phyloP scores from a whole-genome alignment of 2,888 invertebrate genomes.

The Listrodromus nycthemerus region DNA sequence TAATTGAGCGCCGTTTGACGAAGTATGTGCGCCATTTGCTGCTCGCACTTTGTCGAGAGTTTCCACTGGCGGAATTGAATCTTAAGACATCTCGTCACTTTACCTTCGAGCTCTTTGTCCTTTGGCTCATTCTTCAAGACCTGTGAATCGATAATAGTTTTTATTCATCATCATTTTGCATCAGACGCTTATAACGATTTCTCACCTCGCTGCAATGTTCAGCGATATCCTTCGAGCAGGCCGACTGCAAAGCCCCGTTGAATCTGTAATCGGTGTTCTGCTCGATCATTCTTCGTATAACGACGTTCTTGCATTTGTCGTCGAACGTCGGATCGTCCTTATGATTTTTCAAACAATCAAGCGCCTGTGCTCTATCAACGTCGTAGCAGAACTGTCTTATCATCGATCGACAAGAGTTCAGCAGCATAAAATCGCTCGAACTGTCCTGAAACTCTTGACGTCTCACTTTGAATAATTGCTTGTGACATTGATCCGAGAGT shows the following conservation, averaged over 20 bases:
- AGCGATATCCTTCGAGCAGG: constrained; percentile 93
- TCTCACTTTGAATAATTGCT: constrained; percentile 93
- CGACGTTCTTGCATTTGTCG: constrained; percentile 92
- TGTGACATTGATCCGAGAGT: constrained; percentile 90
- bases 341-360: constrained; percentile 92
- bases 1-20: constrained; percentile 96
- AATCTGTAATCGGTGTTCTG: constrained; percentile 96
- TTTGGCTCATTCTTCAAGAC: constrained; percentile 77
- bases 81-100: constrained; percentile 93
- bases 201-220: constrained; percentile 88
- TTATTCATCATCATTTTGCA: background rate
- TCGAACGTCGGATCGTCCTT: constrained; percentile 93
- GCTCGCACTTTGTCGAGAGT: constrained; percentile 91
- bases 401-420: constrained; percentile 94
- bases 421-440: constrained; percentile 93
- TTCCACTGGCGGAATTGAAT: constrained; percentile 91
- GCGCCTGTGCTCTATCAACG: constrained; percentile 88
- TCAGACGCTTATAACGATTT: constrained; percentile 81
- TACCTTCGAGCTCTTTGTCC: constrained; percentile 93
- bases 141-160: constrained; percentile 55
- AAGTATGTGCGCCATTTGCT: constrained; percentile 92
- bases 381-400: constrained; percentile 93
- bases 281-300: constrained; percentile 95
- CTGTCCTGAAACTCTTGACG: constrained; percentile 95
- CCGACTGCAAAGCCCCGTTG: constrained; percentile 92